Base-by-base conservation (phyloP, 2,797 vertebrate genomes). In the Podarcis siculus region DNA sequence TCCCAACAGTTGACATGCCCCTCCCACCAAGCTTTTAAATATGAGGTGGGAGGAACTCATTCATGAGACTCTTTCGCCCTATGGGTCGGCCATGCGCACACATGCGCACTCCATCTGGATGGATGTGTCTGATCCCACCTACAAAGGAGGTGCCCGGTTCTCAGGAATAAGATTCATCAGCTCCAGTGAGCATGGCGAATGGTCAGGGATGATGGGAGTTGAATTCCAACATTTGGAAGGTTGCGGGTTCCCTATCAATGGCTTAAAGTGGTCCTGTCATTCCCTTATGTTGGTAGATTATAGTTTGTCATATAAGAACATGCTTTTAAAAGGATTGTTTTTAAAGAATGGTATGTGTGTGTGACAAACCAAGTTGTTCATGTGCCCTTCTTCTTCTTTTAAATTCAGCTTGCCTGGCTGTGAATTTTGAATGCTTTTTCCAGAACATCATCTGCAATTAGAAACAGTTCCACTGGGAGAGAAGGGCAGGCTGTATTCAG, bases 401-500 rank as follows among this genome's bases (percentile, higher is more conserved):
- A 94, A 94, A 96, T 92, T 93, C 87, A 19, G 76, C 91, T 95
- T 93, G 95, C 94, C 87, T 89, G 94, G 87, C 92, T 84, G 37
- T 27, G 93, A 92, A 90, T 92, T 92, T 88, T 19, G 84, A 96
- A 95, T 77, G 92, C 82, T 87, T 96, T 93, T 95, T 90, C 85
- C 75, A 90, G 92, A 72, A 86, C 39, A 32, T 94, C 0, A 32
- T 0, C 0, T 84, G 93, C 96, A 96, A 95, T 97, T 96, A 97
- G 95, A 96, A 95, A 95, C 92, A 95, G 95, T 95, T 96, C 96
- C 95, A 97, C 89, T 94, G 96, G 76, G 96, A 96, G 95, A 96
- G 95, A 96, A 94, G 96, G 95, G 92, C 95, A 94, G 95, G 90
- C 96, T 97, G 97, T 92, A 89, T 96, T 95, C 94, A 86, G 94